Conservation (phyloP, 2,113 vertebrate species). For the Prunella fulvescens region DNA sequence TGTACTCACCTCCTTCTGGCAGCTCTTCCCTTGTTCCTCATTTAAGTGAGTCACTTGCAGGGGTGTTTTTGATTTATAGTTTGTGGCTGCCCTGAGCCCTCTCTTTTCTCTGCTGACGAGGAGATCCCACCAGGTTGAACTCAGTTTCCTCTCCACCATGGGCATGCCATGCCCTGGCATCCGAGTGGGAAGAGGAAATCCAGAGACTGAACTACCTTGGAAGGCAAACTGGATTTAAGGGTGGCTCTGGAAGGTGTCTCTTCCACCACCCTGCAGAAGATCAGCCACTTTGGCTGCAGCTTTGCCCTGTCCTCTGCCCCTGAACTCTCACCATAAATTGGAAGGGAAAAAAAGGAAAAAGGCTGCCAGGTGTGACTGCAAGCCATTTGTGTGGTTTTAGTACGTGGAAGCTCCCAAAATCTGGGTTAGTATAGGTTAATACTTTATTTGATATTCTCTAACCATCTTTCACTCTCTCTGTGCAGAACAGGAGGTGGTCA, state of each 20-base stretch:
- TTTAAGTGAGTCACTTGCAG: neutral
- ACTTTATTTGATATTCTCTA: neutral
- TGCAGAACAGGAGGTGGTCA: neutral
- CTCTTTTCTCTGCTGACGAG: neutral
- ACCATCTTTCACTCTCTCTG: neutral
- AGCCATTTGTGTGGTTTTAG: no score
- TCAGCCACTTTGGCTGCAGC: accelerated
- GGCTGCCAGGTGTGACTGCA: neutral
- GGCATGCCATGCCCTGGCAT: accelerated
- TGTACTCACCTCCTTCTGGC: neutral
- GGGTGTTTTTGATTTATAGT: neutral
- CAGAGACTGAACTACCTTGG: neutral
- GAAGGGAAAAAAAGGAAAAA: no score
- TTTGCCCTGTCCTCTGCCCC: neutral
- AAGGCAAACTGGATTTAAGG: neutral
- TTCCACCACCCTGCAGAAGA: neutral
- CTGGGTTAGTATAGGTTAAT: accelerated
- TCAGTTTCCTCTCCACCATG: neutral
- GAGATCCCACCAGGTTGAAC: neutral
- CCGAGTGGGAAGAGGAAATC: neutral
- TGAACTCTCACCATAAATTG: neutral
- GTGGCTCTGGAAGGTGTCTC: neutral
- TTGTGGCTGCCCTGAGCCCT: accelerated
- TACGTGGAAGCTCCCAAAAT: neutral
- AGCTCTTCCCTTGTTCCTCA: neutral